These are phyloP conservation scores for Cynodonichthys magdalenae DNA, from an alignment of 2,797 vertebrate species.

Conservation along the genomic window DNA sequence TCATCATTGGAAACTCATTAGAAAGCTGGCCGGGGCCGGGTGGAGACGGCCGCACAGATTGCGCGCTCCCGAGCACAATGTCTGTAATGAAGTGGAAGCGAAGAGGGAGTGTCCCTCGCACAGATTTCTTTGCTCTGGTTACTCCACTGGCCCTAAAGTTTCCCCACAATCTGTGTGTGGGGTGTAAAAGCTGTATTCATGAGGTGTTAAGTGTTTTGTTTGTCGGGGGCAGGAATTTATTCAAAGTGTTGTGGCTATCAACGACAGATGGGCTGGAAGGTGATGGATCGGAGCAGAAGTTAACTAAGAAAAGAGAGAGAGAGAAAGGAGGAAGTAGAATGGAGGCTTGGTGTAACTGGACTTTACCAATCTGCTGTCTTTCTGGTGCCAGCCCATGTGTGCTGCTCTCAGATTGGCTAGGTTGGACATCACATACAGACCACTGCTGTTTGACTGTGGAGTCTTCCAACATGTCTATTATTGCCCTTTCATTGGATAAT, in stretches of 20 bases:
- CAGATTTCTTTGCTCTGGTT: conserved; percentile 77
- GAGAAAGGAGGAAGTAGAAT: conserved; percentile 15
- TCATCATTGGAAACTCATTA: conserved; percentile 88
- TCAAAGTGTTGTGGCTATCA: conserved; percentile 80
- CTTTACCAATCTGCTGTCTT: conserved; percentile 65
- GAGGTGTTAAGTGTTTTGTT: conserved; percentile 86
- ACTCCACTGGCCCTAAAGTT: conserved; percentile 73
- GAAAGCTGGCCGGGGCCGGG: conserved; percentile 81
- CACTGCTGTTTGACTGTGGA: no score
- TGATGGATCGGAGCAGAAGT: conserved; percentile 74
- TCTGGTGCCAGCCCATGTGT: conserved; percentile 51
- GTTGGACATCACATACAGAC: conserved; percentile 1
- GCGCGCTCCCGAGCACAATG: conserved; percentile 77
- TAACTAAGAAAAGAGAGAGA: conserved; percentile 56
- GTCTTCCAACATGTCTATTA: no score
- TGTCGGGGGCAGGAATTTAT: conserved; percentile 77
- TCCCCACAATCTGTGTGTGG: conserved; percentile 70
- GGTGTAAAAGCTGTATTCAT: conserved; percentile 90
- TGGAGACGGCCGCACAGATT: conserved; percentile 82
- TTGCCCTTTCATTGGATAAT: no score
- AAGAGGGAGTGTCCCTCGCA: conserved; percentile 66
- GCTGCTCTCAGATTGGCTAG: conserved; percentile 38
- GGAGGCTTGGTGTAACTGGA: conserved; percentile 59
- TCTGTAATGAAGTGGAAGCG: conserved; percentile 84
- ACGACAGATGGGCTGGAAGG: conserved; percentile 88